Evolutionary conservation across 2,888 invertebrate genomes (phyloP), one percentile per base, ranked within the genome.

Genomic region (Galerucella calmariensis): DNA sequence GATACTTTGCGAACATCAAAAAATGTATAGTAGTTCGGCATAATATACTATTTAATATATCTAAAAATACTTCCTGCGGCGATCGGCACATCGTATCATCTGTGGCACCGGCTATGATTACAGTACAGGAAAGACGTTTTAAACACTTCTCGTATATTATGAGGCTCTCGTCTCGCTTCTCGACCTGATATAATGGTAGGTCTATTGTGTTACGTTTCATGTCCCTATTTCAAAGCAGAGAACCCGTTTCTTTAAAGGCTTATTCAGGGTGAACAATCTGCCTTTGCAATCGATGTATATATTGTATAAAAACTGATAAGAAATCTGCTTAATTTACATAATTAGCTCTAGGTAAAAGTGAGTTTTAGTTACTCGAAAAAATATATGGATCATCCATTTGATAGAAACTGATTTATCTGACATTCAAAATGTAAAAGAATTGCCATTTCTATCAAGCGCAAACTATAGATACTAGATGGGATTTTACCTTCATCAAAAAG

Each of bases 171-270:
- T 68, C 68, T 58, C 58, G 68, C 56, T 68, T 68, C 58, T 24
- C 41, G 12, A 59, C 20, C 59, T 69, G 61, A 69, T 61, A 69
- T 59, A 68, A 68, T 68, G 59, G 44, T 69, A 51, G 69, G 69
- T 48, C 48, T 69, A 69, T 69, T 69, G 61, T 61, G 69, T 59
- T 69, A 69, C 20, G 69, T 61, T 69, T 69, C 62, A 69, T 69
- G 69, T 69, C 48, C 69, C 69, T 69, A 63, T 69, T 61, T 68
- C 44, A 58, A 68, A 59, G 56, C 35, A 67, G 68, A 58, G 11
- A 68, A 68, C 68, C 68, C 61, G 69, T 69, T 69, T 35, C 24
- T 53, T 69, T 68, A 61, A 61, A 61, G 69, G 61, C 61, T 69
- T 44, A 46, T 61, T 69, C 69, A 69, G 69, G 61, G 61, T 51